phyloP scores from a whole-genome alignment of 1,140 invertebrate species.

The Ostrea edulis region DNA sequence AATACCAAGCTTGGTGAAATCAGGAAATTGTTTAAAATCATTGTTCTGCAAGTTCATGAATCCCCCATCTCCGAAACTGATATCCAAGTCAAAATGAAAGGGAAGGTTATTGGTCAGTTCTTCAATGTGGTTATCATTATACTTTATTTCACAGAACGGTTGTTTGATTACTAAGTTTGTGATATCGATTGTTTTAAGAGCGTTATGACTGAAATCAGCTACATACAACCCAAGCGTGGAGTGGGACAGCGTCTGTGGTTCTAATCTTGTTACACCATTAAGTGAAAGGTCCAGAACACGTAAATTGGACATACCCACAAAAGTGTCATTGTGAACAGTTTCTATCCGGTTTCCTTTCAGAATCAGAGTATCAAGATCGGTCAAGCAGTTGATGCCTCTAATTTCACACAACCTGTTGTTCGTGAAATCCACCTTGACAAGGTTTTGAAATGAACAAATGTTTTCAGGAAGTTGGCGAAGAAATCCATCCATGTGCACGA shows the following conservation, averaged over 20 bases:
- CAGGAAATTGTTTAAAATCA: slow-evolving; percentile 31
- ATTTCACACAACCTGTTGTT: slow-evolving; percentile 39
- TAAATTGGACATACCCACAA: slow-evolving; percentile 28
- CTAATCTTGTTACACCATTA: slow-evolving; percentile 41
- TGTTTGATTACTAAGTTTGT: slow-evolving; percentile 44
- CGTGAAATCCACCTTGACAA: slow-evolving; percentile 44
- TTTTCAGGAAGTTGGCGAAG: slow-evolving; percentile 43
- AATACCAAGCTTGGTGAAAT: slow-evolving; percentile 52
- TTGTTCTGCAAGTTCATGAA: slow-evolving; percentile 33
- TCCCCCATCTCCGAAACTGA: slow-evolving; percentile 35
- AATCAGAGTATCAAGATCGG: slow-evolving; percentile 39
- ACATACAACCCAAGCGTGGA: slow-evolving; percentile 2
- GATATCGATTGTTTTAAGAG: slow-evolving; percentile 37
- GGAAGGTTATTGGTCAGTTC: slow-evolving; percentile 34
- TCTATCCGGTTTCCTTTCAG: slow-evolving; percentile 42
- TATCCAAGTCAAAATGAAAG: slow-evolving; percentile 19
- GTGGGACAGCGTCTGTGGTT: slow-evolving; percentile 37
- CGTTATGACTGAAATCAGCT: slow-evolving; percentile 42
- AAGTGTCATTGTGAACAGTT: slow-evolving; percentile 41
- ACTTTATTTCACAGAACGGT: slow-evolving; percentile 50
- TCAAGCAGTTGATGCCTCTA: slow-evolving; percentile 43
- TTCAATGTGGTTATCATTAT: slow-evolving; percentile 13
- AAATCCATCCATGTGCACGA: slow-evolving; percentile 41
- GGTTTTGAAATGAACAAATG: slow-evolving; percentile 45
- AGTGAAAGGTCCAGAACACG: slow-evolving; percentile 26